These are phyloP conservation scores for Macropus fuliginosus DNA, from an alignment of 2,797 vertebrate genomes.

Conservation along the genomic window DNA sequence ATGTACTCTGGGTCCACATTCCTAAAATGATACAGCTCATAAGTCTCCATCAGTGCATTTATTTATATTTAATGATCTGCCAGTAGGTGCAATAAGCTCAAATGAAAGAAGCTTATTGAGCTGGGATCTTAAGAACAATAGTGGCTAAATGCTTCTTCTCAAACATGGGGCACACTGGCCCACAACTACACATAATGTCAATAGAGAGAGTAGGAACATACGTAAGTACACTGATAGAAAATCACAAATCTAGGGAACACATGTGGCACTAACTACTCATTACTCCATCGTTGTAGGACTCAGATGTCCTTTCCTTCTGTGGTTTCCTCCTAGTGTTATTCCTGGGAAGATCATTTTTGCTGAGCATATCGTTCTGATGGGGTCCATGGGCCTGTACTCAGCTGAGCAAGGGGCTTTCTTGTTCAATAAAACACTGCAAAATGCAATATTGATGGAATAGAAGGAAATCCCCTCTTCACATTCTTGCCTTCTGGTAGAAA, in stretches of 20 bases:
- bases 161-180: neutral
- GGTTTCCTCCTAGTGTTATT: neutral
- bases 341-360: no score
- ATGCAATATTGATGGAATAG: neutral
- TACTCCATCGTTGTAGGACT: neutral
- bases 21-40: neutral
- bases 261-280: neutral
- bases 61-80: neutral
- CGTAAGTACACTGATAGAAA: neutral
- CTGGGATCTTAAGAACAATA: neutral
- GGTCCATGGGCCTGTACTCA: neutral
- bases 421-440: neutral
- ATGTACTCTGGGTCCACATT: neutral
- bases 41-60: neutral
- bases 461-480: neutral
- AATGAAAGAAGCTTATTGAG: neutral
- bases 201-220: neutral
- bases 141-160: neutral
- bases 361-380: neutral
- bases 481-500: neutral
- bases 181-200: neutral
- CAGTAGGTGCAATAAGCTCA: neutral
- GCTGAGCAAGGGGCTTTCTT: neutral
- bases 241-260: neutral
- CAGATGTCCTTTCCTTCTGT: neutral